A percentile compares a stretch with the other conserved stretches of the same genome.
These are phyloP conservation scores for Chrysolina haemoptera DNA, from an alignment of 2,888 invertebrate genomes.

Conservation along the genomic window DNA sequence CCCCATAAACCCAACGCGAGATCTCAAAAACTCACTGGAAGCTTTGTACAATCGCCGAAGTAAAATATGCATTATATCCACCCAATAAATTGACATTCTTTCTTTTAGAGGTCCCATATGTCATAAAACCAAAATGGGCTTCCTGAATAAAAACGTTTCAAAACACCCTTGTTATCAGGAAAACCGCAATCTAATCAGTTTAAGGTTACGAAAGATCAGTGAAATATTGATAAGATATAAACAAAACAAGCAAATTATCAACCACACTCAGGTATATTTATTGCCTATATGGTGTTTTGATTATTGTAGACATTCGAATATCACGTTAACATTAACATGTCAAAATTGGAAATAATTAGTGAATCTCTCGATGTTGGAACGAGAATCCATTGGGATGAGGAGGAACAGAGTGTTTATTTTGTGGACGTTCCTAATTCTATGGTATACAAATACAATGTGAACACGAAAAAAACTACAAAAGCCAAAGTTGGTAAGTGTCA, in stretches of 20 bases:
- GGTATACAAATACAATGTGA: slow-evolving; percentile 58
- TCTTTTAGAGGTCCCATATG: too few species aligned
- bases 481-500: slow-evolving; percentile 50
- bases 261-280: background rate
- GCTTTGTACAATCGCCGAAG: too few species aligned
- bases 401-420: slow-evolving; percentile 75
- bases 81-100: too few species aligned
- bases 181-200: background rate
- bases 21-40: too few species aligned
- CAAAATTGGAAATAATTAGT: slow-evolving; percentile 27
- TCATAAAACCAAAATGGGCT: too few species aligned
- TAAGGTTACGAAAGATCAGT: background rate
- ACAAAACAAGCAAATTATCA: background rate
- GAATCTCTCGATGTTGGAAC: slow-evolving; percentile 71
- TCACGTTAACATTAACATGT: background rate
- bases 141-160: background rate
- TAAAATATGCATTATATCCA: too few species aligned
- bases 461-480: slow-evolving; percentile 54
- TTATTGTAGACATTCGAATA: background rate
- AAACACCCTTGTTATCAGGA: background rate
- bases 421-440: slow-evolving; percentile 73
- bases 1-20: too few species aligned
- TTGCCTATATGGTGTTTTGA: background rate
- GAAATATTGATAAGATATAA: slow-evolving; percentile 1
- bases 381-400: slow-evolving; percentile 81